A percentile compares a stretch with the other conserved stretches of the same genome.
Conservation (phyloP, 2,113 vertebrate species). For the Tinamus guttatus region DNA sequence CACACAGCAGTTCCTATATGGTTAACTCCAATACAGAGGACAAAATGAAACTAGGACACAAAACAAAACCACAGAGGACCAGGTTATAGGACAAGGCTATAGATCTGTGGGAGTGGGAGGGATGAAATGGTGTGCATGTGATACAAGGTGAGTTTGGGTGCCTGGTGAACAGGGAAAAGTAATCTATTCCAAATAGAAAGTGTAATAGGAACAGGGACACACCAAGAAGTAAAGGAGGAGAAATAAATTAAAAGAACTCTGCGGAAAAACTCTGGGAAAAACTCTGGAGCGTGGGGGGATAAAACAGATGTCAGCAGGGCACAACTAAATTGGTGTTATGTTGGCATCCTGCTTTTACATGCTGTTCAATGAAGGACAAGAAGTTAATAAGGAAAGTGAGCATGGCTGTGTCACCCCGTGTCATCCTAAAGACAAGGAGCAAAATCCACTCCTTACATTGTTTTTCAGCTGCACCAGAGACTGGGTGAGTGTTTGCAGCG, state of each 20-base stretch:
- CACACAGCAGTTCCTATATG: not conserved
- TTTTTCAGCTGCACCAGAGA: not conserved
- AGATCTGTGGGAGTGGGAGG: accelerated
- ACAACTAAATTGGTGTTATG: not conserved
- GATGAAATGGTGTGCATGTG: not conserved
- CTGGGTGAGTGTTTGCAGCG: not conserved
- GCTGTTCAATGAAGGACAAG: not conserved
- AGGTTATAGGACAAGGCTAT: not conserved
- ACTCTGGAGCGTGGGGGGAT: not conserved
- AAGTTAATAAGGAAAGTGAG: not conserved
- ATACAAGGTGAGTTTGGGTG: not conserved
- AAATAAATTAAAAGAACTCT: not conserved
- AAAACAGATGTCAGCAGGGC: not conserved
- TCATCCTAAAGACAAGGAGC: not conserved
- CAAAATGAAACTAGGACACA: not conserved
- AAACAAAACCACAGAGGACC: not conserved
- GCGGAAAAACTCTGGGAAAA: not conserved
- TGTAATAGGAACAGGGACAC: not conserved
- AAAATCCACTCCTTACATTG: not conserved
- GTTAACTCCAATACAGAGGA: not conserved
- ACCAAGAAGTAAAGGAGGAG: not conserved
- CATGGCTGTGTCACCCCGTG: too few species aligned
- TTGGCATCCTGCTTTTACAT: not conserved
- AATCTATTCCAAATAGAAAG: not conserved
- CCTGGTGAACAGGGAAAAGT: not conserved